Conservation (phyloP, 2,113 vertebrate species). For the Cochlearius cochlearius region DNA sequence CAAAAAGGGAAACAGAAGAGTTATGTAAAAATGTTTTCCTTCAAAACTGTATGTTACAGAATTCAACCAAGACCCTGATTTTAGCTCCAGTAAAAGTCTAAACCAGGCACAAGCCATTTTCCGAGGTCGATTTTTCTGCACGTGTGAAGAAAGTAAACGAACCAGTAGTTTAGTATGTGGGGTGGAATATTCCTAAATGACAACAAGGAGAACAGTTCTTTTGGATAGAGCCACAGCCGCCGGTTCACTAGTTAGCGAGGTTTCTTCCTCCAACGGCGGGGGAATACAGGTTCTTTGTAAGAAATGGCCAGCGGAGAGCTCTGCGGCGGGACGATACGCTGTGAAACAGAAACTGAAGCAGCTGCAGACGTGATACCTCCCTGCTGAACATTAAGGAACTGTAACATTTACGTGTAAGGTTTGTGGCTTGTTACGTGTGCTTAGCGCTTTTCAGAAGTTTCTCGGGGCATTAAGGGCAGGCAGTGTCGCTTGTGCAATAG, state of each 20-base stretch:
- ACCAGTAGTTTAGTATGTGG: background rate
- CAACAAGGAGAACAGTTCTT: background rate
- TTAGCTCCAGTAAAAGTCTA: background rate
- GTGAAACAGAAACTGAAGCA: background rate
- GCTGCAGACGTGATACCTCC: background rate
- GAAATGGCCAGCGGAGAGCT: background rate
- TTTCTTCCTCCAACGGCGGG: background rate
- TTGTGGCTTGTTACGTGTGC: background rate
- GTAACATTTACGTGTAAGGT: background rate
- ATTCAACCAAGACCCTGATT: background rate
- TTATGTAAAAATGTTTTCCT: background rate
- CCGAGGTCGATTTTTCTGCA: background rate
- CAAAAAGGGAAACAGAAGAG: background rate
- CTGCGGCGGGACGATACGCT: background rate
- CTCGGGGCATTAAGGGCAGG: background rate
- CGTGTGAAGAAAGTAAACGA: background rate
- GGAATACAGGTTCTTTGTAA: background rate
- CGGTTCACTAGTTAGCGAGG: fast-evolving
- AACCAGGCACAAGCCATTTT: background rate
- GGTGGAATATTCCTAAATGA: background rate
- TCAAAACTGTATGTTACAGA: background rate
- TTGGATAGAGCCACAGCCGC: background rate
- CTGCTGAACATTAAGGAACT: background rate
- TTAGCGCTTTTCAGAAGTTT: slow-evolving; percentile 10
- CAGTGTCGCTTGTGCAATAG: background rate